Conservation (phyloP, 1,140 invertebrate genomes). For the Euwallacea similis region DNA sequence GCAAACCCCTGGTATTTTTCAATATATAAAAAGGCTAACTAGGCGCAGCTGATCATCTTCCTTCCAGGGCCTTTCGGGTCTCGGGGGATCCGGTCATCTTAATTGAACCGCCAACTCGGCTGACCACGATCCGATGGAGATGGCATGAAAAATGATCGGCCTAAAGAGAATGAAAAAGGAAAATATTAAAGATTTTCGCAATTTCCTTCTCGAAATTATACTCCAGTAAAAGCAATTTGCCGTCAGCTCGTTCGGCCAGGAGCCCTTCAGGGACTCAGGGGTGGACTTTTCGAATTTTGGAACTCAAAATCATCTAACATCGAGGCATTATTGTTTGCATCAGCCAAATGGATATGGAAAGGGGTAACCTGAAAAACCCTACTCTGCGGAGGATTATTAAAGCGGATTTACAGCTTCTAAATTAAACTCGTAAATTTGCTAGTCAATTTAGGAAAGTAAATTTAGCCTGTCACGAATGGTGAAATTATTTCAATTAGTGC, state of each 20-base stretch:
- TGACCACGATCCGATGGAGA: slow-evolving; percentile 46
- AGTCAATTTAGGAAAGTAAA: slow-evolving; percentile 41
- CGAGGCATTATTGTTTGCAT: not conserved
- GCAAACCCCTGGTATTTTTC: slow-evolving; percentile 9
- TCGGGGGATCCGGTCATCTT: slow-evolving; percentile 46
- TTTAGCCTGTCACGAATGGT: slow-evolving; percentile 42
- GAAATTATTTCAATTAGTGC: slow-evolving; percentile 46
- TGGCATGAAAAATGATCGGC: slow-evolving; percentile 54
- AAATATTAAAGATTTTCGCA: slow-evolving; percentile 53
- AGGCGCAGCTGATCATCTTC: slow-evolving; percentile 16
- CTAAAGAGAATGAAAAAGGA: slow-evolving; percentile 50
- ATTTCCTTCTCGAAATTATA: slow-evolving; percentile 54
- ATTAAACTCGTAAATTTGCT: slow-evolving; percentile 40
- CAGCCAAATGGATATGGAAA: not conserved
- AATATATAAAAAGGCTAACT: slow-evolving; percentile 19
- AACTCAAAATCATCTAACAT: not conserved
- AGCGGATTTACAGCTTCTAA: slow-evolving; percentile 29
- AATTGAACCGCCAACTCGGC: slow-evolving; percentile 47
- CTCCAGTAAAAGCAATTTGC: slow-evolving; percentile 46
- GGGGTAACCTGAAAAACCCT: slow-evolving; percentile 2
- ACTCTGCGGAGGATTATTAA: slow-evolving; percentile 15
- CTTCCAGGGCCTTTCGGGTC: slow-evolving; percentile 8
- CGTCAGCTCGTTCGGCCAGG: slow-evolving; percentile 27
- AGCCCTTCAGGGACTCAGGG: not conserved
- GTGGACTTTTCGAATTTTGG: not conserved